These are phyloP conservation scores for Eupleurogrammus muticus DNA, from an alignment of 2,797 vertebrate species.

Conservation along the genomic window DNA sequence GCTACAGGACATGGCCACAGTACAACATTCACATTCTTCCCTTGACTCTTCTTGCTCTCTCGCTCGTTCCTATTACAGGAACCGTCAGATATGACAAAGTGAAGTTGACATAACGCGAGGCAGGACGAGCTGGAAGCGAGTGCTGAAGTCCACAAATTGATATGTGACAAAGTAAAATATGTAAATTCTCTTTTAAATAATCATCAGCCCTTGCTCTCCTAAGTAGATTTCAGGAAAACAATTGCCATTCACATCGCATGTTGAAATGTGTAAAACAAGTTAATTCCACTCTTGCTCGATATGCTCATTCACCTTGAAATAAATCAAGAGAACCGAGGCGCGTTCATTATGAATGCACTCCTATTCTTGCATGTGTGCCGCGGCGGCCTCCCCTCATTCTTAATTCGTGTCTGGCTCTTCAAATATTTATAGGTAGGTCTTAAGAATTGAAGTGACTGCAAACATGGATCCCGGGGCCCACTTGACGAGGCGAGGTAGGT, in stretches of 20 bases:
- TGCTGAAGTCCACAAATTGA: background rate
- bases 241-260: conserved; percentile 16
- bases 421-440: conserved; percentile 73
- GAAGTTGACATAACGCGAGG: conserved; percentile 17
- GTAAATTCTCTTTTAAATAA: conserved; percentile 19
- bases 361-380: conserved; percentile 42
- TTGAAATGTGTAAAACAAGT: conserved; percentile 47
- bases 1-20: conserved; percentile 22
- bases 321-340: conserved; percentile 40
- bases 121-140: background rate
- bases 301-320: conserved; percentile 48
- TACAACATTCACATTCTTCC: conserved; percentile 3
- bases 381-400: conserved; percentile 47
- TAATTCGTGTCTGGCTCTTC: conserved; percentile 63
- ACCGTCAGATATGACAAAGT: conserved; percentile 57
- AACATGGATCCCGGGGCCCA: conserved; percentile 53
- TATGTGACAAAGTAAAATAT: background rate
- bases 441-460: conserved; percentile 61
- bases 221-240: background rate
- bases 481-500: conserved; percentile 31
- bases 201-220: background rate
- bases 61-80: conserved; percentile 27
- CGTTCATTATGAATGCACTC: conserved; percentile 60
- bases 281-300: conserved; percentile 6
- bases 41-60: conserved; percentile 28